Evolutionary conservation across 1,140 invertebrate species (phyloP).

Genomic region (Cryptotermes secundus): DNA sequence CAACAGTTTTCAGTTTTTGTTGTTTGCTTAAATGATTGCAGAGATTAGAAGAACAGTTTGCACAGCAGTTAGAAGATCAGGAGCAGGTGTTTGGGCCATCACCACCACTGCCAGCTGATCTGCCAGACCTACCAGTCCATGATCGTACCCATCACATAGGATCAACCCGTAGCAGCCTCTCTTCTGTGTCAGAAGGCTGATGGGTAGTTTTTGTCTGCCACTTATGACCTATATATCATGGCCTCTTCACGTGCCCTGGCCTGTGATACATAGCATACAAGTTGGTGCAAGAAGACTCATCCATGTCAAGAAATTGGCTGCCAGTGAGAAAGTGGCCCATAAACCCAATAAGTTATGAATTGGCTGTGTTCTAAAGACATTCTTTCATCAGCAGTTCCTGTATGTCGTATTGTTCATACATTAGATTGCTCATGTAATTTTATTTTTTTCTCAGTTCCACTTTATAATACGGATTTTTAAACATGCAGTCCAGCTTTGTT

Average conservation of each 20-base stretch:
- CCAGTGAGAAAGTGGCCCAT: neutral
- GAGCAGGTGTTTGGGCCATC: conserved; percentile 70
- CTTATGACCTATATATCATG: neutral
- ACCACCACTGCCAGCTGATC: conserved; percentile 60
- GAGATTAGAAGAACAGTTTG: conserved; percentile 85
- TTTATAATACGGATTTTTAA: too few species aligned
- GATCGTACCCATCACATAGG: conserved; percentile 50
- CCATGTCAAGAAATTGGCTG: neutral
- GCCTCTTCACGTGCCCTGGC: neutral
- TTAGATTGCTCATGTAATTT: too few species aligned
- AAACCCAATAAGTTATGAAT: neutral
- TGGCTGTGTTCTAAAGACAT: too few species aligned
- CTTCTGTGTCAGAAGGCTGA: conserved; percentile 63
- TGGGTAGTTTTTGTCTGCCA: neutral
- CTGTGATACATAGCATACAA: neutral
- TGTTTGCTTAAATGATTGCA: conserved; percentile 48
- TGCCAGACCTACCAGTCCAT: conserved; percentile 52
- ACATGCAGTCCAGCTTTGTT: too few species aligned
- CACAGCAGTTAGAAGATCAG: conserved; percentile 78
- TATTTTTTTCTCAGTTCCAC: too few species aligned
- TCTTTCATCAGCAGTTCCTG: too few species aligned
- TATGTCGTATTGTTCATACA: too few species aligned
- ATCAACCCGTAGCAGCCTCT: conserved; percentile 69
- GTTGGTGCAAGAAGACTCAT: neutral
- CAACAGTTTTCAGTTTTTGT: neutral